phyloP scores from a whole-genome alignment of 2,888 invertebrate species.

The Netelia virgata region DNA sequence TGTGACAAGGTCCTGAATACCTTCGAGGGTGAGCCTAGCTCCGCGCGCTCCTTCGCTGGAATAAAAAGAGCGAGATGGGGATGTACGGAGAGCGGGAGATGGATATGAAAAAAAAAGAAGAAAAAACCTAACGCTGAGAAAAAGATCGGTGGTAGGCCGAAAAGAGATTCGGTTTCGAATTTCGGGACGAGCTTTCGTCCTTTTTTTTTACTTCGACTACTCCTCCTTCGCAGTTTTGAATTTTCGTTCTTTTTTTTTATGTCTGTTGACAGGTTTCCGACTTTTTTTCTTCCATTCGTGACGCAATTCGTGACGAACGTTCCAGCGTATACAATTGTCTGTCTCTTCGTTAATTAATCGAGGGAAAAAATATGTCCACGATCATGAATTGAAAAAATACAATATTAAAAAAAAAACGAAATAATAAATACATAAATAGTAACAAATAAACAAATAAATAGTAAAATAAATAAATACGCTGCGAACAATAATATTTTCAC shows the following conservation, averaged over 20 bases:
- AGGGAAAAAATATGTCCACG: no score
- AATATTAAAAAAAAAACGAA: no score
- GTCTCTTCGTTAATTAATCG: no score
- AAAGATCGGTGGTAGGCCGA: slow-evolving; percentile 63
- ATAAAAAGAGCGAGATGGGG: slow-evolving; percentile 49
- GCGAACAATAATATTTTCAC: background rate
- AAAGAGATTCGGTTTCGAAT: slow-evolving; percentile 69
- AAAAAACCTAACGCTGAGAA: slow-evolving; percentile 64
- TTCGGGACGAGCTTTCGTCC: slow-evolving; percentile 61
- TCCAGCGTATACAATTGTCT: no score
- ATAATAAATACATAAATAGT: no score
- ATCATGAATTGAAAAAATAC: no score
- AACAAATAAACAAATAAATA: no score
- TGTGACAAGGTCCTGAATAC: slow-evolving; percentile 61
- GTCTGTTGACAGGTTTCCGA: slow-evolving; percentile 26
- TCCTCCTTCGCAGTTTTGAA: slow-evolving; percentile 35
- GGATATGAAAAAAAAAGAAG: slow-evolving; percentile 40
- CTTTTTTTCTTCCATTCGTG: slow-evolving; percentile 43
- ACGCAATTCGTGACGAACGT: no score
- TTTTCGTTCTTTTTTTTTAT: slow-evolving; percentile 21
- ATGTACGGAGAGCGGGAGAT: slow-evolving; percentile 34
- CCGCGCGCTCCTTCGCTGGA: slow-evolving; percentile 15
- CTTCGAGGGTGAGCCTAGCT: slow-evolving; percentile 64
- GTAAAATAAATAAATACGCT: background rate
- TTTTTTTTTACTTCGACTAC: slow-evolving; percentile 49